These are phyloP conservation scores for Anarrhichthys ocellatus DNA, from an alignment of 2,113 vertebrate species.

Conservation along the genomic window DNA sequence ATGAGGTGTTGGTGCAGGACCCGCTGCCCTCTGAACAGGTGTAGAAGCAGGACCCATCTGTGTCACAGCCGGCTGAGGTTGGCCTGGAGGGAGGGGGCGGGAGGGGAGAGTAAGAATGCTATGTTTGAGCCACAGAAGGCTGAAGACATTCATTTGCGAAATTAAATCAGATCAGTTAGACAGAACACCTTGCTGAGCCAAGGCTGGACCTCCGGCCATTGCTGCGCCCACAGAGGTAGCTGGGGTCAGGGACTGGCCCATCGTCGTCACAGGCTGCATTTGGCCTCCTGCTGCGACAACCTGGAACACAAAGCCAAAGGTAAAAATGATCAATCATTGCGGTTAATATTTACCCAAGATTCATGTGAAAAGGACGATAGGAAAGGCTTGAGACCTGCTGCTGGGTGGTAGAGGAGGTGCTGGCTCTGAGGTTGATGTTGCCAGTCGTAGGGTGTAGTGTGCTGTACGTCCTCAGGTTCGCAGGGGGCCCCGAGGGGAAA, in stretches of 20 bases:
- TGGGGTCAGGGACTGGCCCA: constrained; percentile 86
- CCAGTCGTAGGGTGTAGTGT: constrained; percentile 95
- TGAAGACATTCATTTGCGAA: not conserved
- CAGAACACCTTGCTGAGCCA: constrained; percentile 91
- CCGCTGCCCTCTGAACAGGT: constrained; percentile 79
- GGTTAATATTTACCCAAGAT: not conserved
- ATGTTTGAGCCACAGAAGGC: not conserved
- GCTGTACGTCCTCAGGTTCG: constrained; percentile 92
- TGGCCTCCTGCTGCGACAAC: constrained; percentile 84
- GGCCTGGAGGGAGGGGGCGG: constrained; percentile 76
- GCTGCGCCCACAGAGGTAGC: constrained; percentile 85
- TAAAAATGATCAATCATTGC: not conserved
- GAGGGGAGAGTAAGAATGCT: not conserved
- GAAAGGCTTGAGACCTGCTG: constrained; percentile 63
- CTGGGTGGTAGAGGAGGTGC: constrained; percentile 85
- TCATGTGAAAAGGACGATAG: not conserved
- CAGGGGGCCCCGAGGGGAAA: constrained; percentile 92
- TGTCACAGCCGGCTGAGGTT: constrained; percentile 88
- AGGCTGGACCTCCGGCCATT: constrained; percentile 87
- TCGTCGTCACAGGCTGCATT: constrained; percentile 86
- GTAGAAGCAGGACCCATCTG: constrained; percentile 81
- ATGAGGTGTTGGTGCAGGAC: constrained; percentile 76
- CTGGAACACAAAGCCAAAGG: constrained; percentile 70
- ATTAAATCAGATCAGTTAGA: not conserved
- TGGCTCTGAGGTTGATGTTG: constrained; percentile 92